phyloP scores from a whole-genome alignment of 1,140 invertebrate species.

The Panagrolaimus sp. region DNA sequence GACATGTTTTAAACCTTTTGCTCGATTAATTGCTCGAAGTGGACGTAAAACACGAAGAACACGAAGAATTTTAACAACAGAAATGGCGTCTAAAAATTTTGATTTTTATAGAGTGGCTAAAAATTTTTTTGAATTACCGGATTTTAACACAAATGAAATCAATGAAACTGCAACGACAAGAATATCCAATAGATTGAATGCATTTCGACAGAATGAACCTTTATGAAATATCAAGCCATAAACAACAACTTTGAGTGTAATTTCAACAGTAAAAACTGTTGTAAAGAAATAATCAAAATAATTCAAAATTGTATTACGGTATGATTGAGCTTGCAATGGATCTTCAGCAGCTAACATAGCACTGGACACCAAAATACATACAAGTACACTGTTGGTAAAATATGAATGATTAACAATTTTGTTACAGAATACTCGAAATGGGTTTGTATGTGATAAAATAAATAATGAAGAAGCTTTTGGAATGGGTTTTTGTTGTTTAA shows the following conservation, averaged over 20 bases:
- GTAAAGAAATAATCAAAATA: constrained; percentile 99
- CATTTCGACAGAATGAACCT: constrained; percentile 93
- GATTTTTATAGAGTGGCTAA: too few species aligned
- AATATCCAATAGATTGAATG: constrained; percentile 96
- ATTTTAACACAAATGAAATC: constrained; percentile 82
- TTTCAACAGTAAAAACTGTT: constrained; percentile 92
- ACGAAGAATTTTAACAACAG: constrained; percentile 96
- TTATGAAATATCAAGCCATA: constrained; percentile 94
- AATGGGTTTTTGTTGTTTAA: constrained; percentile 79
- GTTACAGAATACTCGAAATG: constrained; percentile 92
- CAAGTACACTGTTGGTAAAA: constrained; percentile 90
- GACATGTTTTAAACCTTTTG: constrained; percentile 99
- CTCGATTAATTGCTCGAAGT: constrained; percentile 94
- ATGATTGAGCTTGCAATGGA: constrained; percentile 70
- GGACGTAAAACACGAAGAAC: constrained; percentile 93
- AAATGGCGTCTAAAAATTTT: constrained; percentile 73
- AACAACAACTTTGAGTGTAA: constrained; percentile 88
- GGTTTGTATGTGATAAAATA: constrained; percentile 87
- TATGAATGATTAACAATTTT: constrained; percentile 89
- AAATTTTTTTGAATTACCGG: neutral
- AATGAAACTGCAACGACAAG: constrained; percentile 95
- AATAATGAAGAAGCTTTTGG: constrained; percentile 89
- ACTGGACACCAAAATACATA: constrained; percentile 95
- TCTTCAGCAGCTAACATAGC: constrained; percentile 96
- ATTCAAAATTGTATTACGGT: constrained; percentile 67